Base-by-base conservation (phyloP, 2,797 vertebrate genomes). In the Cyclura pinguis region DNA sequence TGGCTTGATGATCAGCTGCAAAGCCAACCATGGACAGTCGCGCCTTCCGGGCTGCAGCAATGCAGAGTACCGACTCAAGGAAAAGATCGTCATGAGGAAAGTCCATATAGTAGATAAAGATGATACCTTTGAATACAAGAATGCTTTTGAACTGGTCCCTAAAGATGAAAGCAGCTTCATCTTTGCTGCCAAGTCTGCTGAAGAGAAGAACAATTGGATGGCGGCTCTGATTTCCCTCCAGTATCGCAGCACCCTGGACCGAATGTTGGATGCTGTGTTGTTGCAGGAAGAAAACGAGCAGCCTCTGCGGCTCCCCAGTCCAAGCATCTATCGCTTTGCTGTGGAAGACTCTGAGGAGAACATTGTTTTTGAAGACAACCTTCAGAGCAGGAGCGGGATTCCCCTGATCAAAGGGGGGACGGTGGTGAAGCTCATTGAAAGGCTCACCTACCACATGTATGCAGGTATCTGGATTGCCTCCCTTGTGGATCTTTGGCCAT, bases 371-470 rank as follows among this genome's bases (percentile, higher is more conserved):
- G 99, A 99, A 97, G 98, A 99, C 84, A 98, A 96, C 85, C 95
- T 99, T 92, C 99, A 99, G 96, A 98, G 98, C 96, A 98, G 98
- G 96, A 99, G 98, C 0, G 99, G 98, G 47, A 99, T 99, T 84
- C 99, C 99, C 55, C 98, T 99, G 94, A 99, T 99, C 92, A 99
- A 99, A 95, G 99, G 98, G 12, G 99, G 99, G 88, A 99, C 99
- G 0, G 99, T 99, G 91, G 98, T 98, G 95, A 99, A 99, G 87
- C 98, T 99, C 88, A 99, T 99, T 27, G 99, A 99, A 97, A 98
- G 99, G 90, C 96, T 99, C 86, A 99, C 99, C 0, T 99, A 99
- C 96, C 99, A 99, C 72, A 99, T 99, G 99, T 99, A 99, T 93
- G 99, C 99, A 97, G 99, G 99, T 99, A 97, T 82, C 27, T 2